These are phyloP conservation scores for Phymorhynchus buccinoides DNA, from an alignment of 1,140 invertebrate species.

Conservation along the genomic window DNA sequence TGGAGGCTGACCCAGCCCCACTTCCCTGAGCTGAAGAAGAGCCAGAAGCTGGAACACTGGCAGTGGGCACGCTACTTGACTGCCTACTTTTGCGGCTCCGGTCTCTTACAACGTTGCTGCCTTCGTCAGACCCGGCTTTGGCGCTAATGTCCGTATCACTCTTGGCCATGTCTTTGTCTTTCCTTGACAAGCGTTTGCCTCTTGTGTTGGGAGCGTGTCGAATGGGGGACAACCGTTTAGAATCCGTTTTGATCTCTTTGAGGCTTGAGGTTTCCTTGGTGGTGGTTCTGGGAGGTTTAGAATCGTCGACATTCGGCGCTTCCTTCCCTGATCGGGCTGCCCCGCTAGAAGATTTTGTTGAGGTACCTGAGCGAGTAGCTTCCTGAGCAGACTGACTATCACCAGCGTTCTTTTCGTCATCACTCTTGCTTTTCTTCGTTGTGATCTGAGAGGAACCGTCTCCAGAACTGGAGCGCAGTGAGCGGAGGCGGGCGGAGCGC, in stretches of 20 bases:
- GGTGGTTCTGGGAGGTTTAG: not conserved
- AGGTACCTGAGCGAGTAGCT: not conserved
- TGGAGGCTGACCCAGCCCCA: not conserved
- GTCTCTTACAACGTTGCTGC: not conserved
- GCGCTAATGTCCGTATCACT: constrained; percentile 19
- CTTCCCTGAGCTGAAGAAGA: not conserved
- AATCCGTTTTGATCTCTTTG: not conserved
- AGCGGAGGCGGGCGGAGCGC: constrained; percentile 1
- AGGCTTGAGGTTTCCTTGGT: constrained; percentile 2
- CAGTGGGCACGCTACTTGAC: not conserved
- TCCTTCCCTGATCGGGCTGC: not conserved
- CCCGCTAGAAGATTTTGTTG: not conserved
- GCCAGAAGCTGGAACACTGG: not conserved
- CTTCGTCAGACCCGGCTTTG: not conserved
- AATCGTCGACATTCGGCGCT: not conserved
- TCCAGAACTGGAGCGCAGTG: constrained; percentile 11
- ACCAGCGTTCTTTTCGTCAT: not conserved
- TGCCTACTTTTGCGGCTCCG: not conserved
- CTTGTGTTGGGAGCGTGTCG: not conserved
- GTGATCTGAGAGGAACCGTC: not conserved
- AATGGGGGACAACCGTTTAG: not conserved
- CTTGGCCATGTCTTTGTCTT: not conserved
- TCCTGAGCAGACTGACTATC: not conserved
- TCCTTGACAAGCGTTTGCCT: not conserved
- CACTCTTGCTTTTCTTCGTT: constrained; percentile 24